These are phyloP conservation scores for western clawed frog (Xenopus tropicalis) DNA, from an alignment of 2,113 vertebrate genomes.

Conservation along the genomic window UCB_Xtro_10.0 CM004444.2:87189001-87189500, in stretches of 20 bases:
- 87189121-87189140: slow-evolving; percentile 40
- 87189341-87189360: background rate
- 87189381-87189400: background rate
- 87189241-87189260: background rate
- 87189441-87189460: background rate
- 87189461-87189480: background rate
- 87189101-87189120: slow-evolving; percentile 37
- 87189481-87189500: slow-evolving; percentile 13
- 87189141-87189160: slow-evolving; percentile 38
- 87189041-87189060: slow-evolving; percentile 1
- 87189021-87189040: slow-evolving; percentile 13
- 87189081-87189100: slow-evolving; percentile 25
- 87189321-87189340: slow-evolving; percentile 35
- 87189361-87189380: slow-evolving; percentile 15
- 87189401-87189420: background rate
- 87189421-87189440: background rate
- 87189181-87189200: slow-evolving; percentile 15
- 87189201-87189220: background rate
- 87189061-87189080: slow-evolving; percentile 12
- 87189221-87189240: slow-evolving; percentile 14
- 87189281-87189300: slow-evolving; percentile 9
- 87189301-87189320: slow-evolving; percentile 25
- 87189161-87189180: slow-evolving; percentile 28
- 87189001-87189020: background rate
- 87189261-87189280: slow-evolving; percentile 1